Percentiles rank a stretch among this genome's conserved stretches.
These are phyloP conservation scores for Taphrorychus bicolor DNA, from an alignment of 2,888 invertebrate species.

Conservation along the genomic window DNA sequence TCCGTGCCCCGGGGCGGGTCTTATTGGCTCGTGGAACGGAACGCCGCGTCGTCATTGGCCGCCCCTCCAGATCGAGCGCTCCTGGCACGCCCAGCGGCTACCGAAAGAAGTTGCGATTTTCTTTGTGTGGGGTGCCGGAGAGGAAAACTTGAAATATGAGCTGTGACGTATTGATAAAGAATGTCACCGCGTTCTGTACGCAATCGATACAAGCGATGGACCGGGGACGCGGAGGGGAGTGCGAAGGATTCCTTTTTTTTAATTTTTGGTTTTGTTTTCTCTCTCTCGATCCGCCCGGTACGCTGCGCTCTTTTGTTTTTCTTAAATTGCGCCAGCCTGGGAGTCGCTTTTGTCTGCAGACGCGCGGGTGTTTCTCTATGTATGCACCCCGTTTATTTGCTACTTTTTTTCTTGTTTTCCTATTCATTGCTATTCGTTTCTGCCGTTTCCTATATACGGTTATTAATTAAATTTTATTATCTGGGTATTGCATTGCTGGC, in stretches of 20 bases:
- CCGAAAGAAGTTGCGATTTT: conserved; percentile 63
- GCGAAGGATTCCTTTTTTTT: conserved; percentile 42
- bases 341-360: conserved; percentile 41
- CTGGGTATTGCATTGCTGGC: conserved; percentile 17
- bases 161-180: conserved; percentile 68
- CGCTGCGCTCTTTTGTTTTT: conserved; percentile 42
- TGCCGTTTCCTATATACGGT: conserved; percentile 31
- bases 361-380: conserved; percentile 40
- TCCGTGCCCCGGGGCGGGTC: conserved; percentile 53
- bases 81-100: conserved; percentile 56
- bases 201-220: conserved; percentile 59
- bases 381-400: conserved; percentile 32
- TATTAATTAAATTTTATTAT: conserved; percentile 42
- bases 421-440: conserved; percentile 33
- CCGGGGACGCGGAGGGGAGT: conserved; percentile 51
- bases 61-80: conserved; percentile 50
- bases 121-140: conserved; percentile 65
- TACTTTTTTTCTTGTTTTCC: conserved; percentile 34
- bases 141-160: conserved; percentile 63
- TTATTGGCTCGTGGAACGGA: conserved; percentile 61
- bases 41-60: conserved; percentile 50
- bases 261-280: conserved; percentile 41
- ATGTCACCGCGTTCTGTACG: conserved; percentile 73
- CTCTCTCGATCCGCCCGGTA: conserved; percentile 33
- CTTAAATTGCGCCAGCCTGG: conserved; percentile 43